phyloP scores from a whole-genome alignment of 2,888 invertebrate species.

The Leptopterna dolabrata region DNA sequence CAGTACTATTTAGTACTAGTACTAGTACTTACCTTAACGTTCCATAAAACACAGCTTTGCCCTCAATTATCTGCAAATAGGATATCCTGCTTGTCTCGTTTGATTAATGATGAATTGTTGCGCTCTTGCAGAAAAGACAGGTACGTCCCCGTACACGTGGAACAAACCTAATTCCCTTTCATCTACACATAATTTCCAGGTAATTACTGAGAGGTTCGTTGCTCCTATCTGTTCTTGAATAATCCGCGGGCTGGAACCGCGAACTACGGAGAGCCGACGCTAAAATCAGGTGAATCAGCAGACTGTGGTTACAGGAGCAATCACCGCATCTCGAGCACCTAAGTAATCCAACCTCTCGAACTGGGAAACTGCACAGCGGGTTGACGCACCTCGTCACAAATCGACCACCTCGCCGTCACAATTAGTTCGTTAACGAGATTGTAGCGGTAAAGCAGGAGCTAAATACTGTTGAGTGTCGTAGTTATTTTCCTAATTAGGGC shows the following conservation, averaged over 20 bases:
- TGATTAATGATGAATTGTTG: no score
- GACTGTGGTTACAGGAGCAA: background rate
- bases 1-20: no score
- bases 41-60: no score
- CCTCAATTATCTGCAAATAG: no score
- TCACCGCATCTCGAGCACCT: background rate
- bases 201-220: no score
- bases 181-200: no score
- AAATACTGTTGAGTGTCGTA: background rate
- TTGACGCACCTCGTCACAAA: background rate
- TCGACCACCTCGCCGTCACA: background rate
- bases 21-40: no score
- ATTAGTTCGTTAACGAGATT: background rate
- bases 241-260: background rate
- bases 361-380: background rate
- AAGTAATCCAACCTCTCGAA: background rate
- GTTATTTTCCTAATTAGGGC: background rate
- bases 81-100: no score
- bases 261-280: background rate
- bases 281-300: background rate
- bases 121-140: no score
- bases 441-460: background rate
- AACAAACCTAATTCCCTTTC: no score
- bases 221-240: no score
- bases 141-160: no score